phyloP scores from a whole-genome alignment of 1,140 invertebrate genomes.

The Propsilocerus akamusi region DNA sequence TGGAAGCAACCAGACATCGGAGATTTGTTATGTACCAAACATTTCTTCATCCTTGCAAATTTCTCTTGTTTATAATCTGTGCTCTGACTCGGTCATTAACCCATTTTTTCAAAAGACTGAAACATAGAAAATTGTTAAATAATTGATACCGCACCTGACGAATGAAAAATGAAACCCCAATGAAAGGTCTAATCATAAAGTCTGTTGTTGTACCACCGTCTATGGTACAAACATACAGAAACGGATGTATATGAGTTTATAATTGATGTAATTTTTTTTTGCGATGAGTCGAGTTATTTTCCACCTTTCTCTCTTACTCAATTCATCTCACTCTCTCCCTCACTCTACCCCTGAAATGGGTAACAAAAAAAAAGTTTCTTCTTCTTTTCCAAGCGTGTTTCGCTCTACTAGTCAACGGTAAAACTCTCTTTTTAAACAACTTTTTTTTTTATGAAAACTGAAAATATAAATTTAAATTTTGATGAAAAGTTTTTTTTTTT shows the following conservation, averaged over 20 bases:
- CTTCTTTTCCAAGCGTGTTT: not conserved
- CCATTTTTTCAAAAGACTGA: not conserved
- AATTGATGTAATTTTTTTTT: slow-evolving; percentile 2
- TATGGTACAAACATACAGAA: not conserved
- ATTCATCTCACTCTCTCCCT: not conserved
- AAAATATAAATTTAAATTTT: no score
- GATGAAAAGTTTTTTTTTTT: no score
- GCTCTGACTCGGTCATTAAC: not conserved
- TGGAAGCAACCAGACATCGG: not conserved
- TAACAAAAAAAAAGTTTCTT: not conserved
- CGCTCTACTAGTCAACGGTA: slow-evolving; percentile 1
- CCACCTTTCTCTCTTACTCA: not conserved
- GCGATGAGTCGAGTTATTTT: not conserved
- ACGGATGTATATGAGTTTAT: slow-evolving; percentile 1
- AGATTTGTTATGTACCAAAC: not conserved
- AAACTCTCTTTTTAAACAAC: slow-evolving; percentile 4
- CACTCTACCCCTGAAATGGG: not conserved
- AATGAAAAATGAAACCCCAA: not conserved
- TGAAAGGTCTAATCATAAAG: not conserved
- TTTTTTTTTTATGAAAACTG: no score
- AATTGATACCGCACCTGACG: no score
- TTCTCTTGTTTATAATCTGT: not conserved
- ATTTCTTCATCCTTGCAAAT: not conserved
- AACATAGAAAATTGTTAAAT: not conserved
- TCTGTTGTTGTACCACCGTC: not conserved